Percentiles rank a stretch among this genome's conserved stretches.
Evolutionary conservation across 2,797 vertebrate genomes (phyloP).

Genomic region (Lepus townsendii): DNA sequence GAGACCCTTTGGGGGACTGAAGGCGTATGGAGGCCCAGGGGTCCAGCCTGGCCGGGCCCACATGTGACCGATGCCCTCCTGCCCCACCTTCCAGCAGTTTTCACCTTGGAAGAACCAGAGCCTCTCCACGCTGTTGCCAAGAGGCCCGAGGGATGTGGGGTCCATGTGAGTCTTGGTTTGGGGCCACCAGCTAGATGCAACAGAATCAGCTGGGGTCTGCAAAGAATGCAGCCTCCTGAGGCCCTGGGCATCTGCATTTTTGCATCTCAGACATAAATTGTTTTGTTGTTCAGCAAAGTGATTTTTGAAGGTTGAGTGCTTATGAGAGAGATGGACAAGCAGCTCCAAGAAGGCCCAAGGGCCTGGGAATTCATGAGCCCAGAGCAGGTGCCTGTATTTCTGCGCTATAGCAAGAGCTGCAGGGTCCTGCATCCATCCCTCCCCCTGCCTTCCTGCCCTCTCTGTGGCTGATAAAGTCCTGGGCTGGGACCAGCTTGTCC

Average conservation of each 20-base stretch:
- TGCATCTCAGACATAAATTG: neutral
- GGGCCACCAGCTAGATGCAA: neutral
- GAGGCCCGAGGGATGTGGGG: neutral
- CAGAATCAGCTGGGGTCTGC: neutral
- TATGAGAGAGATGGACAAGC: neutral
- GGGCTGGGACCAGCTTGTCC: neutral
- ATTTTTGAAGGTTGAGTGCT: neutral
- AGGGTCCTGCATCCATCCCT: no score
- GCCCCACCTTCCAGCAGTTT: neutral
- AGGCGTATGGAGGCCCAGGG: neutral
- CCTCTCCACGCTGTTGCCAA: neutral
- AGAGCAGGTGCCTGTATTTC: neutral
- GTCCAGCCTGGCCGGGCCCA: neutral
- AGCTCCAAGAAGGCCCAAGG: neutral
- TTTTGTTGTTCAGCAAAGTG: neutral
- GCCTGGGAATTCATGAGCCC: neutral
- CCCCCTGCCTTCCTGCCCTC: neutral
- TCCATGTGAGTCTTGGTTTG: neutral
- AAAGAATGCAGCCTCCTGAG: neutral
- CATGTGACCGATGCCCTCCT: neutral
- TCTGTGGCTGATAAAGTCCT: neutral
- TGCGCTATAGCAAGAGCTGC: rapidly evolving
- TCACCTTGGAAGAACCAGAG: neutral
- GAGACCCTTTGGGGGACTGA: neutral
- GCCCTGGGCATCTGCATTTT: neutral